phyloP scores from a whole-genome alignment of 2,113 vertebrate genomes.

The Cyphomyrus plagiostoma region DNA sequence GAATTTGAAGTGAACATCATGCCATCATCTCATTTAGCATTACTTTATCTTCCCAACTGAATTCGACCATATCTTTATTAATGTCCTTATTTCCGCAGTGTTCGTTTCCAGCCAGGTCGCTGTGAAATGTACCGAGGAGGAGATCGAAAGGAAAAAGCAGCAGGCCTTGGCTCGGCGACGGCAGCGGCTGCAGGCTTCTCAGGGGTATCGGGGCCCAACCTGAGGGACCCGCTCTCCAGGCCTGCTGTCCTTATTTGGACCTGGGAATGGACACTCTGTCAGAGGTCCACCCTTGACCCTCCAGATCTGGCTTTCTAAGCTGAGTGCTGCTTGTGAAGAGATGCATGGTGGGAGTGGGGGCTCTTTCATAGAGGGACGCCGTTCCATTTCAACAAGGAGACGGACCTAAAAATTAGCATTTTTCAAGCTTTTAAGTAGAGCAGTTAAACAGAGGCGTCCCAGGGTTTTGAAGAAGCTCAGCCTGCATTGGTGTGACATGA shows the following conservation, averaged over 20 bases:
- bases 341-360: not conserved
- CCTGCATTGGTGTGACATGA: not conserved
- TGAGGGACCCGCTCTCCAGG: constrained; percentile 20
- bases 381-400: not conserved
- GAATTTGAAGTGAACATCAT: not conserved
- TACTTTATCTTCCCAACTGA: not conserved
- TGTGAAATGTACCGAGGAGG: constrained; percentile 70
- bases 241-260: not conserved
- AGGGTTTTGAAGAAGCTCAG: not conserved
- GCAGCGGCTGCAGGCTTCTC: constrained; percentile 51
- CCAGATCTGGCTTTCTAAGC: not conserved
- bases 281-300: not conserved
- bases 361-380: not conserved
- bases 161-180: constrained; percentile 77
- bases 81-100: constrained; percentile 47
- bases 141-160: constrained; percentile 88
- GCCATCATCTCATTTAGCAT: not conserved
- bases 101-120: constrained; percentile 42
- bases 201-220: constrained; percentile 46
- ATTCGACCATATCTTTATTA: not conserved
- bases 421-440: not conserved
- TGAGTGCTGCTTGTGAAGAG: not conserved
- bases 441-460: not conserved
- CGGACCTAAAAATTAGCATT: not conserved
- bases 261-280: not conserved